phyloP scores from a whole-genome alignment of 2,113 vertebrate genomes.

The Ammodytes dubius region DNA sequence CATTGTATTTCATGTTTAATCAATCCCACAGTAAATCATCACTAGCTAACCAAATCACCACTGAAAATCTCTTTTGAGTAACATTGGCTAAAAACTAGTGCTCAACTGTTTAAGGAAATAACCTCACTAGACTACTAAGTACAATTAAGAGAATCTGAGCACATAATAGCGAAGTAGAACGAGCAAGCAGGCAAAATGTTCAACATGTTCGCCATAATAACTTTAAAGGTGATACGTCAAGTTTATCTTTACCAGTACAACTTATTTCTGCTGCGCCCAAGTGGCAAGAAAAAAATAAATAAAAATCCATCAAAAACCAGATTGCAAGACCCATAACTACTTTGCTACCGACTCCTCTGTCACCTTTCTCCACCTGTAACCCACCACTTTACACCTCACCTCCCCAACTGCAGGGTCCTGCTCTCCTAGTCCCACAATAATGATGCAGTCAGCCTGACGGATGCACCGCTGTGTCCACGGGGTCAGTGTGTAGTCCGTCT shows the following conservation, averaged over 20 bases:
- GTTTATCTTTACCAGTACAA: no score
- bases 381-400: conserved; percentile 78
- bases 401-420: conserved; percentile 93
- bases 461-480: conserved; percentile 98
- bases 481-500: conserved; percentile 91
- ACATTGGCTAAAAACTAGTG: background rate
- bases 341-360: background rate
- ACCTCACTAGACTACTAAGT: no score
- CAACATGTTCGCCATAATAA: no score
- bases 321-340: background rate
- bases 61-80: background rate
- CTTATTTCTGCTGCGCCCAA: no score
- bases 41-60: background rate
- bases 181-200: no score
- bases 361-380: background rate
- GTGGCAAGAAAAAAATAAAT: no score
- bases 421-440: conserved; percentile 95
- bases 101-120: background rate
- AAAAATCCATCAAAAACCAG: background rate
- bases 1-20: background rate
- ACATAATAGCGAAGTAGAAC: no score
- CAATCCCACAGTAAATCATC: background rate
- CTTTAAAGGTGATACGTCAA: no score
- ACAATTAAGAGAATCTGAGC: no score
- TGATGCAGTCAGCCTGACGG: conserved; percentile 94